Evolutionary conservation across 1,140 invertebrate genomes (phyloP).

Genomic region (Kradibia gibbosae): DNA sequence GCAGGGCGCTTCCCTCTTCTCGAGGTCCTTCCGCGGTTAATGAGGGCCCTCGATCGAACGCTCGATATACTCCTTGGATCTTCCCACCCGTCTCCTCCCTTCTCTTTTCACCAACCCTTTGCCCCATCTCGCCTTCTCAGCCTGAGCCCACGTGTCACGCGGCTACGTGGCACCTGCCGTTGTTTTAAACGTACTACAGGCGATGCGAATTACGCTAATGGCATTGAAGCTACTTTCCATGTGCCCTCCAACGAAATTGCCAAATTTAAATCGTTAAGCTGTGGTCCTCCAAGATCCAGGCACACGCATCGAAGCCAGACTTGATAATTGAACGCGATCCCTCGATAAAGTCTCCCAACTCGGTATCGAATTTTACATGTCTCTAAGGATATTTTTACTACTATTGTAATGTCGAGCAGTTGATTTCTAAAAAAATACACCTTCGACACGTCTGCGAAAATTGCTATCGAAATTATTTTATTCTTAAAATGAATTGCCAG

Average conservation of each 20-base stretch:
- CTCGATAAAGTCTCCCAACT: no score
- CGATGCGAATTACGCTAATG: slow-evolving; percentile 9
- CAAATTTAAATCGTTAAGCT: background rate
- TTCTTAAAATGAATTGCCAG: no score
- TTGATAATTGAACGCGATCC: no score
- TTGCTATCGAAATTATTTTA: no score
- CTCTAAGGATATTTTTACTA: no score
- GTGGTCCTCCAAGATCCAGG: no score
- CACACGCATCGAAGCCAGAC: no score
- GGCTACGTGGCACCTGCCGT: background rate
- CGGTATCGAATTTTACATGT: no score
- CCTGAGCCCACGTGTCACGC: background rate
- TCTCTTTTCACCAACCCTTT: no score
- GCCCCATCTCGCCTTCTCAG: background rate
- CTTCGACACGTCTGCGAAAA: no score
- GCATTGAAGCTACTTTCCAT: background rate
- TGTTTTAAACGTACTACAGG: background rate
- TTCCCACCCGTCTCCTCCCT: background rate
- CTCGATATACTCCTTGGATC: background rate
- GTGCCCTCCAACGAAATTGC: background rate
- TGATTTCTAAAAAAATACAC: no score
- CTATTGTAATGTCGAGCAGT: no score
- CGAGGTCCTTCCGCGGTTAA: background rate
- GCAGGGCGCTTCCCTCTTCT: background rate
- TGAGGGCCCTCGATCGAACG: slow-evolving; percentile 2